Evolutionary conservation across 2,797 vertebrate species (phyloP), one percentile per base, ranked within the genome.

Genomic region (Dryobates pubescens): DNA sequence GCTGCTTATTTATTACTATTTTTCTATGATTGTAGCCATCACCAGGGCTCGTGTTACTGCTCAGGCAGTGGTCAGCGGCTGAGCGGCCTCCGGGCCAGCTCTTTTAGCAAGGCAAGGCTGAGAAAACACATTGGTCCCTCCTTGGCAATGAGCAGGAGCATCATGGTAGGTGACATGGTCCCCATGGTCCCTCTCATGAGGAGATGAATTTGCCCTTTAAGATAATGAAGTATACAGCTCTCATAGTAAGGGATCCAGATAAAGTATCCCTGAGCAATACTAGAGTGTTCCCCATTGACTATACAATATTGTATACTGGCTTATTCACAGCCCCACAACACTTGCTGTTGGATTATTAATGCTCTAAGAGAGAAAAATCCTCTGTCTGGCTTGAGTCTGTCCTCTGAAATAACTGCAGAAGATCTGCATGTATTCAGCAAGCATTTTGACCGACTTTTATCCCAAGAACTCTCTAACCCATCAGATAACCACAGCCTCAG

Each of bases 1-100:
- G 83, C 90, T 84, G 64, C 91, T 93, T 93, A 95, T 96, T 96
- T 95, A 96, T 95, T 92, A 92, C 93, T 83, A 83, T 90, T 90
- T 91, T 77, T 92, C 95, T 67, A 13, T 5, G 29, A 75, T 1
- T 61, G 70, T 8, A 89, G 93, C 86, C 79, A 80, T 49, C 1
- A 6, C 57, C 47, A 29, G 69, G 57, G 75, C 83, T 94, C 17
- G 22, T 1, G 0, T 67, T 83, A 41, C 75, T 88, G 75, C 59
- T 16, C 0, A 6, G 68, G 64, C 57, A 90, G 68, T 64, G 86
- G 81, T 79, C 90, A 64, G 95, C 64, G 76, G 64, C 78, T 0
- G 0, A 83, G 34, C 4, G 13, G 75, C 68, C 77, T 73, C 57
- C 5, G 7, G 76, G 68, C 83, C 81, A 67, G 86, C 23, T 30